A percentile compares a stretch with the other conserved stretches of the same genome.
Evolutionary conservation across 1,140 invertebrate species (phyloP).

Genomic region (Drosophila sturtevanti): DNA sequence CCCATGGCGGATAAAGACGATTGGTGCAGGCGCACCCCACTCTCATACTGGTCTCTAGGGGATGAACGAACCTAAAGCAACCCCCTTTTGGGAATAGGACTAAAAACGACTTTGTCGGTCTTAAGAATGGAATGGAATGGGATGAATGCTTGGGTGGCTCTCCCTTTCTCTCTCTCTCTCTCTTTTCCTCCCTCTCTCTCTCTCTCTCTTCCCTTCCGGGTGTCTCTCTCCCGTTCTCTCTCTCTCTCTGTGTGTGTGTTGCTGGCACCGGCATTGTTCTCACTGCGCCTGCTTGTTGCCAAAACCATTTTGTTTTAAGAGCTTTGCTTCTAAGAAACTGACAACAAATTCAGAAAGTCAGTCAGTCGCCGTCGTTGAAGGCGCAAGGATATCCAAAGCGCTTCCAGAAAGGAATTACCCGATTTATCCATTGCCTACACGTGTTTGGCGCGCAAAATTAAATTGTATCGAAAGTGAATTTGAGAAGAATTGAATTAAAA

Average conservation of each 20-base stretch:
- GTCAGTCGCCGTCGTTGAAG: constrained; percentile 75
- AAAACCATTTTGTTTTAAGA: constrained; percentile 69
- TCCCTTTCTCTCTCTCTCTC: constrained; percentile 6
- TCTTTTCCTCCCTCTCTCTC: constrained; percentile 6
- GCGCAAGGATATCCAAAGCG: constrained; percentile 68
- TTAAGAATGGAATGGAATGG: constrained; percentile 32
- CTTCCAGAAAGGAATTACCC: constrained; percentile 22
- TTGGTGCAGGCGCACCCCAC: constrained; percentile 60
- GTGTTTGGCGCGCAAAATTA: constrained; percentile 67
- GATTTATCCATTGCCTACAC: constrained; percentile 9
- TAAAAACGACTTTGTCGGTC: constrained; percentile 25
- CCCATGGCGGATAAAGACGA: constrained; percentile 54
- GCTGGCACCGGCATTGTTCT: constrained; percentile 7
- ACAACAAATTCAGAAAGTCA: constrained; percentile 37
- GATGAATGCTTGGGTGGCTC: constrained; percentile 60
- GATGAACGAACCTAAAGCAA: constrained; percentile 51
- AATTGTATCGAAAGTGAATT: constrained; percentile 11
- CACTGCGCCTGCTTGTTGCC: constrained; percentile 26
- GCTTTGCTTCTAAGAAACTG: constrained; percentile 58
- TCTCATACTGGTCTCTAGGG: constrained; percentile 46
- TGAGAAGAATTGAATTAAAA: not conserved
- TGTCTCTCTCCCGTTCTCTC: constrained; percentile 4
- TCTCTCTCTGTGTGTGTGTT: not conserved
- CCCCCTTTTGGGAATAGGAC: constrained; percentile 65
- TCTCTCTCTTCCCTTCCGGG: not conserved